A percentile compares a stretch with the other conserved stretches of the same genome.
phyloP scores from a whole-genome alignment of 2,797 vertebrate genomes.

The Mus minutoides region DNA sequence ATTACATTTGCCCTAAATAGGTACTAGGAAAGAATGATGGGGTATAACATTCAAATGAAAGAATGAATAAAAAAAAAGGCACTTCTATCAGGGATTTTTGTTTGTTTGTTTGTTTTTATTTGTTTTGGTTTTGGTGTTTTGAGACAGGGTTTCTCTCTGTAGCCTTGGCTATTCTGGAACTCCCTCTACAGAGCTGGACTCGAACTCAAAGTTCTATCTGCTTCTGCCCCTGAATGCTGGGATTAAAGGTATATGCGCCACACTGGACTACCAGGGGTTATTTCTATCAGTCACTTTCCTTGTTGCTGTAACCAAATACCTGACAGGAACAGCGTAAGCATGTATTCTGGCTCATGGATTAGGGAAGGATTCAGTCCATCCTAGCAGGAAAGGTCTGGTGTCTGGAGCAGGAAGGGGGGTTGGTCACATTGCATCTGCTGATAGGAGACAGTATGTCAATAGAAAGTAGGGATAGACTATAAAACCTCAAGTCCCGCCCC shows the following conservation, averaged over 20 bases:
- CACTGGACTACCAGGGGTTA: background rate
- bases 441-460: background rate
- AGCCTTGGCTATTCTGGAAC: background rate
- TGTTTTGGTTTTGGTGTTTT: background rate
- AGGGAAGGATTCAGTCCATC: background rate
- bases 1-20: background rate
- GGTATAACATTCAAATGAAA: background rate
- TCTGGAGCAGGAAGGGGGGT: background rate
- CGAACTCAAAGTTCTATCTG: background rate
- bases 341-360: background rate
- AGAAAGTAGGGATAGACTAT: background rate
- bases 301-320: background rate
- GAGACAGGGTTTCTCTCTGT: background rate
- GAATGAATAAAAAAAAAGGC: background rate
- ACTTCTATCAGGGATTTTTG: background rate
- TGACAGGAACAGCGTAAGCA: background rate
- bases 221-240: background rate
- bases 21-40: background rate
- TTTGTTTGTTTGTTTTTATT: background rate
- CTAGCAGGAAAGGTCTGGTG: background rate
- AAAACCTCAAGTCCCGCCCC: background rate
- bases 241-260: background rate
- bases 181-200: background rate
- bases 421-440: background rate
- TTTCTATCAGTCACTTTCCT: background rate